Base-by-base conservation (phyloP, 2,888 invertebrate species). In the Coelogynopora nodosa region DNA sequence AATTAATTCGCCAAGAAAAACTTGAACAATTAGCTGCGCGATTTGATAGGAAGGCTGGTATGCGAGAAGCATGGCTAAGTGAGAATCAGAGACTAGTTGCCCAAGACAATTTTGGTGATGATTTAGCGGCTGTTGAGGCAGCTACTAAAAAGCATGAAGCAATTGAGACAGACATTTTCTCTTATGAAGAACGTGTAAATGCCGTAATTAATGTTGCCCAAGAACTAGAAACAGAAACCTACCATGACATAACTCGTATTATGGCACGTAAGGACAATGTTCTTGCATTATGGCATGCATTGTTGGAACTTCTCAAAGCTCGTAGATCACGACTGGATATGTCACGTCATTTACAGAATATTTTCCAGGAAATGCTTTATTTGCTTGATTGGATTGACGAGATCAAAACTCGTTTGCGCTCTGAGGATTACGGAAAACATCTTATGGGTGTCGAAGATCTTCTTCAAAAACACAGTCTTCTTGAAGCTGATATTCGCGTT, bases 141-240 rank as follows among this genome's bases (percentile, higher is more conserved):
- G 98, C 98, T 0, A 98, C 98, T 85, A 99, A 99, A 94, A 99
- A 99, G 92, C 99, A 99, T 92, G 99, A 99, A 92, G 99, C 99
- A 80, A 99, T 99, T 90, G 99, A 99, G 92, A 99, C 99, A 0
- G 99, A 99, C 91, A 99, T 99, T 90, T 96, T 97, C 91, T 98
- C 99, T 0, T 99, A 99, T 90, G 98, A 99, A 92, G 99, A 99
- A 92, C 94, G 99, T 84, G 98, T 99, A 0, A 97, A 98, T 91
- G 98, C 99, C 0, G 98, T 99, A 0, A 97, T 98, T 30, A 96
- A 98, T 0, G 98, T 99, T 0, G 98, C 98, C 87, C 95, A 95
- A 86, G 98, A 99, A 92, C 92, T 99, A 88, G 96, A 98, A 92
- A 94, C 96, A 23, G 99, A 99, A 92, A 96, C 96, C 92, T 98